phyloP scores from a whole-genome alignment of 2,888 invertebrate species.

The Oligia strigilis region DNA sequence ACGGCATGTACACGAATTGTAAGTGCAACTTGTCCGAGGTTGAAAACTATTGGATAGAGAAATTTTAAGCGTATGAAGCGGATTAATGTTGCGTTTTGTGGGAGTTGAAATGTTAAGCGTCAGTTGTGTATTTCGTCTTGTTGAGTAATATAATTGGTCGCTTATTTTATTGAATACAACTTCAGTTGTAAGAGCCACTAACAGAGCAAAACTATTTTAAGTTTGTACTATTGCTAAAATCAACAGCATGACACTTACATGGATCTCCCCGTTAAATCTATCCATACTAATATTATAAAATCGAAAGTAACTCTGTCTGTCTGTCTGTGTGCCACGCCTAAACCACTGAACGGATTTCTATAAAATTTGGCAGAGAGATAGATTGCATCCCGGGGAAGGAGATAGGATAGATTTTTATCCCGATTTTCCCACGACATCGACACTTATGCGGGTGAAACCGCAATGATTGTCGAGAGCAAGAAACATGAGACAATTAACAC shows the following conservation, averaged over 20 bases:
- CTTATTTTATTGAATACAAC: neutral
- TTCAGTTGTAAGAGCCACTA: neutral
- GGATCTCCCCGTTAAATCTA: neutral
- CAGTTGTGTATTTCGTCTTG: neutral
- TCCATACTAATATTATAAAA: too few relatives aligned
- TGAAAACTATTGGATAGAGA: constrained; percentile 56
- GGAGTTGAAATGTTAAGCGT: neutral
- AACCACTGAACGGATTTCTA: too few relatives aligned
- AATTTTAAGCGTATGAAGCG: constrained; percentile 48
- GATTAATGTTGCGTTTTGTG: constrained; percentile 1
- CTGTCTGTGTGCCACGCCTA: too few relatives aligned
- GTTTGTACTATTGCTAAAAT: neutral
- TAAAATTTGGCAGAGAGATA: too few relatives aligned
- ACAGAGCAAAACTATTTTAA: neutral
- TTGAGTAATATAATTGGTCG: neutral
- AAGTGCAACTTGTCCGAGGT: constrained; percentile 58
- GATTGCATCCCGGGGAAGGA: too few relatives aligned
- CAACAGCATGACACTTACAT: neutral
- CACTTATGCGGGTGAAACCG: too few relatives aligned
- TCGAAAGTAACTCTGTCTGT: too few relatives aligned
- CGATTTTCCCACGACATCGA: too few relatives aligned
- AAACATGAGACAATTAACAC: neutral
- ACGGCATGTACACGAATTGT: constrained; percentile 47
- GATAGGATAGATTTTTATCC: too few relatives aligned
- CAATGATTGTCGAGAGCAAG: neutral